Percentiles rank a stretch among this genome's conserved stretches.
Evolutionary conservation across 2,113 vertebrate genomes (phyloP).

Genomic region (Cyprinodon tularosa): DNA sequence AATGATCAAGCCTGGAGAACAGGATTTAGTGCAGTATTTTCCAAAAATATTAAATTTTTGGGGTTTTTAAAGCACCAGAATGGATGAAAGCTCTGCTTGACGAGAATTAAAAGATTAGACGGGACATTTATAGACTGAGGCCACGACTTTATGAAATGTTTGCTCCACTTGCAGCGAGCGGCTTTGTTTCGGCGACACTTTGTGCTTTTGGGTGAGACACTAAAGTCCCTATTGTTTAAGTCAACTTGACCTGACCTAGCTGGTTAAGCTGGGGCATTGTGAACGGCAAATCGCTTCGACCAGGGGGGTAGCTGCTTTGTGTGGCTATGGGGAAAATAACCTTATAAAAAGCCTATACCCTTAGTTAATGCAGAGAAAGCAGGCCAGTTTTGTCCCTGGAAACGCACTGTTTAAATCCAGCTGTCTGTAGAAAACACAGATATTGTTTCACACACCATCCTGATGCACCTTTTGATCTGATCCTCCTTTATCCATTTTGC

Average conservation of each 20-base stretch:
- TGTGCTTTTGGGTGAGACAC: constrained; percentile 78
- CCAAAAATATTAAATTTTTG: constrained; percentile 18
- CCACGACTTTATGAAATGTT: constrained; percentile 75
- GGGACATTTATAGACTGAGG: constrained; percentile 73
- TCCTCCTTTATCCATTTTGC: constrained; percentile 58
- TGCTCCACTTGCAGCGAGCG: constrained; percentile 70
- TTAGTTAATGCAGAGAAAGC: constrained; percentile 76
- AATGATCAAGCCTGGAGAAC: not conserved
- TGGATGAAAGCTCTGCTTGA: constrained; percentile 50
- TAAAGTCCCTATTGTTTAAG: constrained; percentile 83
- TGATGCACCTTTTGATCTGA: constrained; percentile 41
- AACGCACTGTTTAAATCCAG: constrained; percentile 72
- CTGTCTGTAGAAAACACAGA: constrained; percentile 62
- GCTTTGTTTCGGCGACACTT: constrained; percentile 76
- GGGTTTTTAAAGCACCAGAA: constrained; percentile 2
- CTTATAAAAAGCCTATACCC: constrained; percentile 77
- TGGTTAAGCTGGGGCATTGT: constrained; percentile 86
- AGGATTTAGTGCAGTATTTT: constrained; percentile 8
- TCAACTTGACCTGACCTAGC: constrained; percentile 86
- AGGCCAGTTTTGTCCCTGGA: constrained; percentile 76
- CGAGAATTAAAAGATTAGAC: constrained; percentile 58
- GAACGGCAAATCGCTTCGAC: constrained; percentile 83
- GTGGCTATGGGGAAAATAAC: constrained; percentile 78
- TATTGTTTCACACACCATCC: constrained; percentile 35
- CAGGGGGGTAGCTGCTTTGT: constrained; percentile 80